phyloP scores from a whole-genome alignment of 2,113 vertebrate species.

The Hippocampus comes region DNA sequence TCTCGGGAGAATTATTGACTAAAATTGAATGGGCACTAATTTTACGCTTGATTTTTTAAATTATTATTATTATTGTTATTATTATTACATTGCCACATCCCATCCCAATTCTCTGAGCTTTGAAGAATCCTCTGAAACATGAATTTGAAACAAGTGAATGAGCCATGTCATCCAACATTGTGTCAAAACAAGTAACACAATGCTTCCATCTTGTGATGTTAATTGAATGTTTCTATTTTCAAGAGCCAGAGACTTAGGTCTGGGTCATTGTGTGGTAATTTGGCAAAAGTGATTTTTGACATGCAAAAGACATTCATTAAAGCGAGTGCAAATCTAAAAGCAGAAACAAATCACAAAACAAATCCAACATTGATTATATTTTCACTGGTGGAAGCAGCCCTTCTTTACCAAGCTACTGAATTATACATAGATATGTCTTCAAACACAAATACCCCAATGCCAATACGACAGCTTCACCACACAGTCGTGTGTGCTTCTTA shows the following conservation, averaged over 20 bases:
- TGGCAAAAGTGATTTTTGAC: background rate
- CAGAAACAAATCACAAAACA: background rate
- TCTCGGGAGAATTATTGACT: slow-evolving; percentile 67
- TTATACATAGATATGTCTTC: no score
- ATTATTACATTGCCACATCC: slow-evolving; percentile 7
- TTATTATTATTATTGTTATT: slow-evolving; percentile 21
- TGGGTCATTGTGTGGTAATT: background rate
- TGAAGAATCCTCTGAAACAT: slow-evolving; percentile 61
- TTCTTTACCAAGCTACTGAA: background rate
- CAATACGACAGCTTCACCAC: no score
- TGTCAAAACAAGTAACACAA: slow-evolving; percentile 40
- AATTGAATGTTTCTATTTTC: background rate
- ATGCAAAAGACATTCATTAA: background rate
- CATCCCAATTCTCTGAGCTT: slow-evolving; percentile 62
- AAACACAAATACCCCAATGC: no score
- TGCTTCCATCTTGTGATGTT: background rate
- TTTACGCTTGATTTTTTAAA: slow-evolving; percentile 64
- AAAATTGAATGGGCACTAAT: slow-evolving; percentile 69
- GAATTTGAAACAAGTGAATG: slow-evolving; percentile 59
- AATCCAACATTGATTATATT: background rate
- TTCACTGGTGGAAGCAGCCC: background rate
- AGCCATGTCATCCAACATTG: slow-evolving; percentile 34
- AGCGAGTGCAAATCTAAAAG: background rate
- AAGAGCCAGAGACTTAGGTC: background rate
- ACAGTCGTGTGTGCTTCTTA: no score